Base-by-base conservation (phyloP, 2,888 invertebrate species). In the Salpingus planirostris region DNA sequence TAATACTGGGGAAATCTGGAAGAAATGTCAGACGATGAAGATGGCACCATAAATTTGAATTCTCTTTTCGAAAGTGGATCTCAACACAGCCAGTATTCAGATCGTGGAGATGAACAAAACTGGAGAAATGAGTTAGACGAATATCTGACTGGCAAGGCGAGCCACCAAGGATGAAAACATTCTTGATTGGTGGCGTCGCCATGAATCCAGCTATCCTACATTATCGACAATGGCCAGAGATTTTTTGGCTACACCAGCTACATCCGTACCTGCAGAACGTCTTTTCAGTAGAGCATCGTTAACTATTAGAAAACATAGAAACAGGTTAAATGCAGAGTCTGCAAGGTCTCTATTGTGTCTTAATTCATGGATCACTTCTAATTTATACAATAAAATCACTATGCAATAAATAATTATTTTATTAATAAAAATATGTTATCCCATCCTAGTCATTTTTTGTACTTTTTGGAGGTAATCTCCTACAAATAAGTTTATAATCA, bases 91-190 rank as follows among this genome's bases (percentile, higher is more conserved):
- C n/a, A n/a, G n/a, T n/a, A n/a, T n/a, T n/a, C n/a, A n/a, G n/a
- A n/a, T n/a, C n/a, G n/a, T n/a, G n/a, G n/a, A n/a, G n/a, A n/a
- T n/a, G n/a, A n/a, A n/a, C n/a, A n/a, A n/a, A 18, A 18, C 8
- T 18, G 18, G 18, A 24, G 8, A 18, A 8, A 6, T 8, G 38
- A 44, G 35, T 35, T 38, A 24, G 42, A 42, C 26, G 37, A 44
- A 38, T 44, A 31, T 24, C 21, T 38, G 24, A 24, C 24, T 29
- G n/a, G 32, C 35, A 27, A 21, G 33, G 33, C 33, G 36, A 21
- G 33, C 40, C 31, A 15, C 31, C 22, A 36, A 31, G 33, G 36
- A 34, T 24, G 38, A 42, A 38, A 29, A 38, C 34, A 42, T 44
- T 27, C 21, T 36, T 13, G 29, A 42, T 28, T 44, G 36, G 36